Conservation (phyloP, 2,113 vertebrate species). For the Coptodon bakossiorum region DNA sequence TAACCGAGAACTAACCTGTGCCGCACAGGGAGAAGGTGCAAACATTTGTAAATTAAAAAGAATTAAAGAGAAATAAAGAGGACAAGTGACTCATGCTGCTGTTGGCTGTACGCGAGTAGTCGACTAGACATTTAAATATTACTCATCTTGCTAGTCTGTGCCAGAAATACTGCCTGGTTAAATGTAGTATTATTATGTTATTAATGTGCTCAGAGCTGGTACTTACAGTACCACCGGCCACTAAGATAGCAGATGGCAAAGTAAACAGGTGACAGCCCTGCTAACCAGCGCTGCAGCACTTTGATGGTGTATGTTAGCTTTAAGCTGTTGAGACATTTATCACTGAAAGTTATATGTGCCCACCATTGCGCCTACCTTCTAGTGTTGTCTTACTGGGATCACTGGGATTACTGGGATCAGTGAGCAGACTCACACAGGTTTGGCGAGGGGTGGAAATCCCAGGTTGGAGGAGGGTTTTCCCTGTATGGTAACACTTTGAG, state of each 20-base stretch:
- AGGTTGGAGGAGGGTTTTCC: not conserved
- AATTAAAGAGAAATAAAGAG: not conserved
- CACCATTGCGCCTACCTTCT: not conserved
- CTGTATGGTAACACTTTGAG: not conserved
- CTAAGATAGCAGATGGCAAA: not conserved
- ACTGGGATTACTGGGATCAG: not conserved
- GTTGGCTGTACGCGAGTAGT: not conserved
- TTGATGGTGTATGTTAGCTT: not conserved
- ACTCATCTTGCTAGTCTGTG: not conserved
- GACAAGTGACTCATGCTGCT: too few relatives aligned
- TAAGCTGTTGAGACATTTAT: not conserved
- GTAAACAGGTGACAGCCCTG: not conserved
- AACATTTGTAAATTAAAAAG: not conserved
- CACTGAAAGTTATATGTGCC: not conserved
- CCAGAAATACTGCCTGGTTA: not conserved
- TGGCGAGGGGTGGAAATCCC: not conserved
- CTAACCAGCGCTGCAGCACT: not conserved
- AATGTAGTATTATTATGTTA: not conserved
- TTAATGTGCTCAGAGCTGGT: not conserved
- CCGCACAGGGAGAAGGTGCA: not conserved
- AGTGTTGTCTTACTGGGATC: not conserved
- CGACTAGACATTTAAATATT: not conserved
- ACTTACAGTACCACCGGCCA: rapidly evolving
- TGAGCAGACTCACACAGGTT: not conserved
- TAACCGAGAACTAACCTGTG: not conserved